Conservation (phyloP, 2,888 invertebrate genomes). For the Steromphala cineraria region DNA sequence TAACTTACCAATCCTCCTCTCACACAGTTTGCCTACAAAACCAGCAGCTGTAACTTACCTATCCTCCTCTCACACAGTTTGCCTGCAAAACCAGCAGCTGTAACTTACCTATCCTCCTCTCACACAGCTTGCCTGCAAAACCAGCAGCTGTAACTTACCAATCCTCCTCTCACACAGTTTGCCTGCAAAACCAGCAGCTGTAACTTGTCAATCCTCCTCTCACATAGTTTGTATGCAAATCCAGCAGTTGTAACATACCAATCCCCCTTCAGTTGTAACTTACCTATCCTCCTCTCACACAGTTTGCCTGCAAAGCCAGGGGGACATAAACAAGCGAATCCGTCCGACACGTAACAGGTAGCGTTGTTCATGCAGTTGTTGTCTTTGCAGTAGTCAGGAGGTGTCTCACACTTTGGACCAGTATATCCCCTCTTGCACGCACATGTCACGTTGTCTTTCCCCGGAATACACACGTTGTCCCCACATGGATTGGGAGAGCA, state of each 20-base stretch:
- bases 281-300: not conserved
- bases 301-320: not conserved
- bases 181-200: too few species aligned
- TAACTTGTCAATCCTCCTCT: too few species aligned
- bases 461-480: not conserved
- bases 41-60: too few species aligned
- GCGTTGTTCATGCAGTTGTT: not conserved
- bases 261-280: not conserved
- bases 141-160: too few species aligned
- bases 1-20: too few species aligned
- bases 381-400: not conserved
- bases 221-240: too few species aligned
- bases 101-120: too few species aligned
- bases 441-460: not conserved
- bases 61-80: too few species aligned
- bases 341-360: not conserved
- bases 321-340: not conserved
- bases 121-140: too few species aligned
- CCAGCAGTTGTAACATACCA: not conserved
- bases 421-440: not conserved
- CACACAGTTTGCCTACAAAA: too few species aligned
- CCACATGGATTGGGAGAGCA: not conserved
- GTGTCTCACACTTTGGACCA: not conserved
- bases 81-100: too few species aligned
- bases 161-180: too few species aligned